A percentile compares a stretch with the other conserved stretches of the same genome.
These are phyloP conservation scores for Loripinus fragilis DNA, from an alignment of 2,888 invertebrate species.

Conservation along the genomic window DNA sequence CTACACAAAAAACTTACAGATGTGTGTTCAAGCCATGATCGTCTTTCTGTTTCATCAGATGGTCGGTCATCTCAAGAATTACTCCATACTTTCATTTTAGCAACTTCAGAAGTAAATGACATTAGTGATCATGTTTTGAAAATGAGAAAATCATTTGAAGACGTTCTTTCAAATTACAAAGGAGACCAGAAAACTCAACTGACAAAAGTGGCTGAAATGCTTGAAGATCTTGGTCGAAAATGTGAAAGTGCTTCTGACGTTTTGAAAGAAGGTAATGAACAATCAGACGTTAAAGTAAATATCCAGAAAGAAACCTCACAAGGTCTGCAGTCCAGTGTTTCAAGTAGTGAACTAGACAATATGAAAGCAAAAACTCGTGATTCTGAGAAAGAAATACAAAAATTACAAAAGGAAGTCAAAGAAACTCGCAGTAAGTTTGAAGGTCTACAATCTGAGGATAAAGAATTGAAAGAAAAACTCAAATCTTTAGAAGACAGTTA, in stretches of 20 bases:
- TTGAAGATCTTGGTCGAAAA: constrained; percentile 69
- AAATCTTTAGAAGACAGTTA: constrained; percentile 87
- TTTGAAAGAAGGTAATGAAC: constrained; percentile 65
- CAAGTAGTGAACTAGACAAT: constrained; percentile 50
- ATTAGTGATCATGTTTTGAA: constrained; percentile 64
- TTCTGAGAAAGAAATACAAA: constrained; percentile 68
- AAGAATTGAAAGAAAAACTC: constrained; percentile 83
- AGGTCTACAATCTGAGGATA: constrained; percentile 64
- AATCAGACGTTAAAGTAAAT: background rate
- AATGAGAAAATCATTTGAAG: constrained; percentile 67
- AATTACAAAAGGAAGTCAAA: constrained; percentile 67
- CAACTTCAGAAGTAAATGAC: constrained; percentile 73
- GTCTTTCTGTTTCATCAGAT: constrained; percentile 39
- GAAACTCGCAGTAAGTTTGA: constrained; percentile 66
- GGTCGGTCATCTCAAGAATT: constrained; percentile 50
- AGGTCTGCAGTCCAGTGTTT: constrained; percentile 1
- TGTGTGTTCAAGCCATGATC: constrained; percentile 42
- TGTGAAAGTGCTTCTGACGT: constrained; percentile 71
- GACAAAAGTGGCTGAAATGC: constrained; percentile 62
- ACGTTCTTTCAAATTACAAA: constrained; percentile 59
- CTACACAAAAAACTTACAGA: constrained; percentile 65
- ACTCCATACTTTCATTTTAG: constrained; percentile 70
- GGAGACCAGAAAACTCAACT: constrained; percentile 57
- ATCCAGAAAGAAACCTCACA: constrained; percentile 31
- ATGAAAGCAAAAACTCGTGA: constrained; percentile 72